phyloP scores from a whole-genome alignment of 2,113 vertebrate species.

The Strix aluco region DNA sequence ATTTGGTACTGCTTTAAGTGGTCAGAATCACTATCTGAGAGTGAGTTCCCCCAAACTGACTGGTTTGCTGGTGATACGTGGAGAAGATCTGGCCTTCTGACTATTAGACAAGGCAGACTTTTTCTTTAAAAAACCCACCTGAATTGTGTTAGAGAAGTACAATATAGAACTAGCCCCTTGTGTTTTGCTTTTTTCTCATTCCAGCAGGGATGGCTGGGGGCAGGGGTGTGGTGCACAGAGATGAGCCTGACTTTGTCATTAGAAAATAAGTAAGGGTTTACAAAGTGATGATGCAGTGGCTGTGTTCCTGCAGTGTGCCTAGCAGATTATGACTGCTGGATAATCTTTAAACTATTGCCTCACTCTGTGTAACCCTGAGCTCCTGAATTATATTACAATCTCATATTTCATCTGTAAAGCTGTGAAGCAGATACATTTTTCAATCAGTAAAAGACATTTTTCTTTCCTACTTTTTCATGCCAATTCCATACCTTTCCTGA shows the following conservation, averaged over 20 bases:
- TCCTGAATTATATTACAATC: not conserved
- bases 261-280: not conserved
- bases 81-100: not conserved
- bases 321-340: not conserved
- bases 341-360: not conserved
- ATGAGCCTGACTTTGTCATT: not conserved
- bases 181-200: not conserved
- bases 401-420: not conserved
- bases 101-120: not conserved
- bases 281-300: not conserved
- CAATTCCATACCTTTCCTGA: not conserved
- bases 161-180: not conserved
- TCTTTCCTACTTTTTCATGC: not conserved
- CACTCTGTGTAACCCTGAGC: not conserved
- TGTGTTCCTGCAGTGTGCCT: not conserved
- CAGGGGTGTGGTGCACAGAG: not conserved
- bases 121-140: not conserved
- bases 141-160: not conserved
- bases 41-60: not conserved
- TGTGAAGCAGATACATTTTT: constrained; percentile 20
- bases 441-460: not conserved
- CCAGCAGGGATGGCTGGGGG: not conserved
- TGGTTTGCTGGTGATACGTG: not conserved
- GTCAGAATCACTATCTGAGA: not conserved
- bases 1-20: not conserved